Conservation (phyloP, 1,140 invertebrate genomes). For the Bombus polaris region DNA sequence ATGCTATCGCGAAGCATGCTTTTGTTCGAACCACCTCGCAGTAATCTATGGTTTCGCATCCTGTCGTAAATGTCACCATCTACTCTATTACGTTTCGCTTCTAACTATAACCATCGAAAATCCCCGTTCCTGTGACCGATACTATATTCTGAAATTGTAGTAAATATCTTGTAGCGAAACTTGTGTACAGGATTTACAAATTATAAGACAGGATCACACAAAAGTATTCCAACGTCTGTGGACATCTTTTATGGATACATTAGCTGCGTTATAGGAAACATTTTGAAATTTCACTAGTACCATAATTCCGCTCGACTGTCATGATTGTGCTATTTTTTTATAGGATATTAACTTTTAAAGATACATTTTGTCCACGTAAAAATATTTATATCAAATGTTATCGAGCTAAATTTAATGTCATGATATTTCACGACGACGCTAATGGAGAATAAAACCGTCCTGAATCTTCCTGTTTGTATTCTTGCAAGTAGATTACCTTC, state of each 20-base stretch:
- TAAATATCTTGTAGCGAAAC: too few species aligned
- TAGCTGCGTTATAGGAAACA: too few species aligned
- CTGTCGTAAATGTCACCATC: slow-evolving; percentile 53
- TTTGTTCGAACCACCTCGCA: slow-evolving; percentile 3
- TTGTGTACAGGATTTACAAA: too few species aligned
- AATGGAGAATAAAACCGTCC: neutral
- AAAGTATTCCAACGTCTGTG: too few species aligned
- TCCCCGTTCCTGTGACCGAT: neutral
- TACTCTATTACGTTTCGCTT: slow-evolving; percentile 26
- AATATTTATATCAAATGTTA: neutral
- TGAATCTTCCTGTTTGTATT: neutral
- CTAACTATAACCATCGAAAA: neutral
- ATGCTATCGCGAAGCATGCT: slow-evolving; percentile 41
- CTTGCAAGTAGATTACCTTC: neutral
- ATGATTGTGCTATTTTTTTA: neutral
- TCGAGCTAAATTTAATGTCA: neutral
- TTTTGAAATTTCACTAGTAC: too few species aligned
- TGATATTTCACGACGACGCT: neutral
- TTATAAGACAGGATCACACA: too few species aligned
- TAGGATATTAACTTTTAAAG: neutral
- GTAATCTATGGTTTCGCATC: slow-evolving; percentile 39
- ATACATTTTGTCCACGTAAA: neutral
- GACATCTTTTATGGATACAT: too few species aligned
- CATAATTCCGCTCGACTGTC: too few species aligned
- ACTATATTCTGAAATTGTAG: neutral